phyloP scores from a whole-genome alignment of 1,140 invertebrate species.

The Drosophila lacteicornis region DNA sequence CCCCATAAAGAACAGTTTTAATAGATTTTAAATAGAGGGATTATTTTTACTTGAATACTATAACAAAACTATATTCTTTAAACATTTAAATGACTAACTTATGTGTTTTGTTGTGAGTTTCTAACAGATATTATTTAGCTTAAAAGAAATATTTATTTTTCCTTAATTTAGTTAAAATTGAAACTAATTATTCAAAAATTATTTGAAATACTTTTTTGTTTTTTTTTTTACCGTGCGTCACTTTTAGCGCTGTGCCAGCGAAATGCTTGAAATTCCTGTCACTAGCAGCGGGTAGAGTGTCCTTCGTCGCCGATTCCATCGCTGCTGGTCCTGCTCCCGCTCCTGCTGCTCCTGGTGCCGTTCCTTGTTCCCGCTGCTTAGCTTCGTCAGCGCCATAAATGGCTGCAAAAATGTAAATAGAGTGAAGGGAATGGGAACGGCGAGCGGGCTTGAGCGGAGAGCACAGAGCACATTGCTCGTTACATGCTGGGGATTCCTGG shows the following conservation, averaged over 20 bases:
- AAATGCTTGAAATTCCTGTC: slow-evolving; percentile 71
- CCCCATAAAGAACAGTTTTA: too few relatives aligned
- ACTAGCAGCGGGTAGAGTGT: slow-evolving; percentile 43
- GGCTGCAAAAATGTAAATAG: slow-evolving; percentile 64
- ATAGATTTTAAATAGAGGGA: too few relatives aligned
- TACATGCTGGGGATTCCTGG: slow-evolving; percentile 72
- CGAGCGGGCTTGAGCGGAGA: neutral
- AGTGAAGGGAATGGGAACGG: neutral
- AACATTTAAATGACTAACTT: too few relatives aligned
- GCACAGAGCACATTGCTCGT: slow-evolving; percentile 57
- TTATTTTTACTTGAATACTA: too few relatives aligned
- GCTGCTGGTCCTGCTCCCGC: neutral
- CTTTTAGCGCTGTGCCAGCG: slow-evolving; percentile 51
- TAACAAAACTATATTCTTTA: too few relatives aligned
- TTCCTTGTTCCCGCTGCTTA: slow-evolving; percentile 29
- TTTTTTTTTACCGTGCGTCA: neutral
- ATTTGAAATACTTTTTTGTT: too few relatives aligned
- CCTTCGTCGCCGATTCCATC: neutral
- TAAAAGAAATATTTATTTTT: too few relatives aligned
- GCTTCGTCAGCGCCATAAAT: slow-evolving; percentile 66
- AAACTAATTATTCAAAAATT: too few relatives aligned
- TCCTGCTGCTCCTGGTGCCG: slow-evolving; percentile 15
- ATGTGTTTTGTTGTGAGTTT: too few relatives aligned
- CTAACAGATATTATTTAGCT: too few relatives aligned
- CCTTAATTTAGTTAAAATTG: too few relatives aligned